phyloP scores from a whole-genome alignment of 2,888 invertebrate genomes.

The Lithophane socia region DNA sequence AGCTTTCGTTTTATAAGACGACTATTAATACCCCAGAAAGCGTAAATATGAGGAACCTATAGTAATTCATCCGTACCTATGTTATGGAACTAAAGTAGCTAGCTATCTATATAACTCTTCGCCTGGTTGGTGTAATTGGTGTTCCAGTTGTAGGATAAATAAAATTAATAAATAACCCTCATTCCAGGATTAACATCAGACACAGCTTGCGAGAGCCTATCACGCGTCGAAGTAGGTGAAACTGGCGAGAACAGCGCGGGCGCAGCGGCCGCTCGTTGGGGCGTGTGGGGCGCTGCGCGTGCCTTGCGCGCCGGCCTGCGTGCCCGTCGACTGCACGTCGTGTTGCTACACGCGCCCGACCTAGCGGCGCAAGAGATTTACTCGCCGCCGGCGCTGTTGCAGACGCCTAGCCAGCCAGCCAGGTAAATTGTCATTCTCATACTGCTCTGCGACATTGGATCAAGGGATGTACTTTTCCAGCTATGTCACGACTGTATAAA shows the following conservation, averaged over 20 bases:
- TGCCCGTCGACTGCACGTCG: slow-evolving; percentile 93
- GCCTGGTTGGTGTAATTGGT: not conserved
- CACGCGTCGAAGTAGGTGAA: slow-evolving; percentile 76
- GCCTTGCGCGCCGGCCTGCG: slow-evolving; percentile 93
- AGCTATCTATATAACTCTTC: not conserved
- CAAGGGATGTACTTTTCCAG: not conserved
- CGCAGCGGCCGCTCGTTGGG: slow-evolving; percentile 92
- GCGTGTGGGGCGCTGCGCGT: slow-evolving; percentile 95
- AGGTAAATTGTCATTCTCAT: slow-evolving; percentile 74
- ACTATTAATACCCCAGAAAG: not conserved
- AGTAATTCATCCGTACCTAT: not conserved
- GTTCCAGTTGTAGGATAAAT: not conserved
- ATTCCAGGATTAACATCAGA: slow-evolving; percentile 85
- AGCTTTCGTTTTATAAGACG: not conserved
- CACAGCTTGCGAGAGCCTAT: slow-evolving; percentile 85
- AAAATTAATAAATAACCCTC: not conserved
- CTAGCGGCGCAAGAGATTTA: slow-evolving; percentile 92
- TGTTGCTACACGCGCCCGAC: slow-evolving; percentile 94
- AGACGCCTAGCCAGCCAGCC: slow-evolving; percentile 84
- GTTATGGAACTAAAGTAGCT: not conserved
- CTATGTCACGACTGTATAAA: not conserved
- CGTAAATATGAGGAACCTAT: not conserved
- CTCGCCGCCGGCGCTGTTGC: slow-evolving; percentile 90
- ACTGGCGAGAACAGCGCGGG: slow-evolving; percentile 81
- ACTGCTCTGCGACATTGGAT: not conserved